These are phyloP conservation scores for Palaemon carinicauda DNA, from an alignment of 1,140 invertebrate genomes.

Conservation along the genomic window DNA sequence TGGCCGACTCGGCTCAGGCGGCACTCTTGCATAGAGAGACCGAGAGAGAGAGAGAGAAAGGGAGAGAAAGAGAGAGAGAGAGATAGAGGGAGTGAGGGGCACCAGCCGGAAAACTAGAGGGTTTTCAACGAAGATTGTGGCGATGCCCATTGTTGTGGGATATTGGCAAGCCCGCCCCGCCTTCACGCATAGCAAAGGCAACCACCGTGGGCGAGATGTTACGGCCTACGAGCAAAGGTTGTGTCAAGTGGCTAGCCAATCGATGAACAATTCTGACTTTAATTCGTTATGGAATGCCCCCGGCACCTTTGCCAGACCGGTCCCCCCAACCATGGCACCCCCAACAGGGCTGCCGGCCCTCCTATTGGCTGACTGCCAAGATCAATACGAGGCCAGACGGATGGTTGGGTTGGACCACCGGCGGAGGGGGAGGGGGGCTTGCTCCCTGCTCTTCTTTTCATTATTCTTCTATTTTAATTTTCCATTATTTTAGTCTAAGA, in stretches of 20 bases:
- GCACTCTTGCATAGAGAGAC: background rate
- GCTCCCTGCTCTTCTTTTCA: background rate
- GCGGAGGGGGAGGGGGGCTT: background rate
- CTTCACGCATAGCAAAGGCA: background rate
- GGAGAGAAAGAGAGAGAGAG: background rate
- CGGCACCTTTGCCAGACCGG: constrained; percentile 2
- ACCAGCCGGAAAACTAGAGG: background rate
- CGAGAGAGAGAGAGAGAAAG: background rate
- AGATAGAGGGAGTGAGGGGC: background rate
- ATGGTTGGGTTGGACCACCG: constrained; percentile 19
- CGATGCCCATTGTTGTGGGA: background rate
- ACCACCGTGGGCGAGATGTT: background rate
- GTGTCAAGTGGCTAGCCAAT: background rate
- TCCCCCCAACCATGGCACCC: background rate
- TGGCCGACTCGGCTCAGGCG: background rate
- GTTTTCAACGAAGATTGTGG: too few relatives aligned
- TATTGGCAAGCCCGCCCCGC: background rate
- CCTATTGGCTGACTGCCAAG: background rate
- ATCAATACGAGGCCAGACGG: background rate
- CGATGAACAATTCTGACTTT: constrained; percentile 5
- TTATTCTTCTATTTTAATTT: background rate
- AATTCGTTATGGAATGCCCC: constrained; percentile 16
- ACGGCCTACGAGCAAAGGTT: background rate
- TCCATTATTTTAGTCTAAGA: background rate
- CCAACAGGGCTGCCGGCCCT: background rate